Base-by-base conservation (phyloP, 2,888 invertebrate genomes). In the Antitype chi region DNA sequence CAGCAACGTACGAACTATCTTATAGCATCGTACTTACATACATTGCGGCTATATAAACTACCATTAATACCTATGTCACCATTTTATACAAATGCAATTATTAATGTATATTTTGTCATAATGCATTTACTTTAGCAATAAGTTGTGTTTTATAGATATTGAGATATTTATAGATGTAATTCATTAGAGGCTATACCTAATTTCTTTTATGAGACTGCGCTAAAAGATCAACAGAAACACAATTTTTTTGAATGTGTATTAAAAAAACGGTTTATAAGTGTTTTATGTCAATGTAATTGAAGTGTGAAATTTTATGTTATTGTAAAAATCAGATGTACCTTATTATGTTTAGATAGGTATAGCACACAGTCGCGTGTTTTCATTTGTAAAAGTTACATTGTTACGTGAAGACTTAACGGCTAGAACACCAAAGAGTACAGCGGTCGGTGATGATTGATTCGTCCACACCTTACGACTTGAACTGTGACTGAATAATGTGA, bases 351-450 rank as follows among this genome's bases (percentile, higher is more conserved):
- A 84, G 76, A 78, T 88, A 88, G 83, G 82, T 88, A 82, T 82
- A 84, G 78, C 85, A 85, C 78, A 84, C 84, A 86, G 81, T 87
- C 82, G 82, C 80, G 82, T 88, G 87, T 84, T 86, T 86, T 84
- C 78, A 86, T 87, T 81, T 79, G 84, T 90, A 88, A 88, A 77
- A 81, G 84, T 84, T 84, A 86, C 88, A 87, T 90, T 87, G 85
- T 88, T 90, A 90, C 87, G 87, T 88, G 90, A 90, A 88, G 87
- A 82, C 86, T 90, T 91, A 93, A 95, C 96, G 95, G 96, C 96
- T 96, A 96, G 96, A 95, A 94, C 96, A 96, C 96, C 96, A 96
- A 96, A 96, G 96, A 78, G 82, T 78, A 73, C 81, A 84, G 74
- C 87, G 71, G 74, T 86, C 87, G 87, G 88, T 89, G 90, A 89